Base-by-base conservation (phyloP, 2,888 invertebrate species). In the Eretmocerus hayati region DNA sequence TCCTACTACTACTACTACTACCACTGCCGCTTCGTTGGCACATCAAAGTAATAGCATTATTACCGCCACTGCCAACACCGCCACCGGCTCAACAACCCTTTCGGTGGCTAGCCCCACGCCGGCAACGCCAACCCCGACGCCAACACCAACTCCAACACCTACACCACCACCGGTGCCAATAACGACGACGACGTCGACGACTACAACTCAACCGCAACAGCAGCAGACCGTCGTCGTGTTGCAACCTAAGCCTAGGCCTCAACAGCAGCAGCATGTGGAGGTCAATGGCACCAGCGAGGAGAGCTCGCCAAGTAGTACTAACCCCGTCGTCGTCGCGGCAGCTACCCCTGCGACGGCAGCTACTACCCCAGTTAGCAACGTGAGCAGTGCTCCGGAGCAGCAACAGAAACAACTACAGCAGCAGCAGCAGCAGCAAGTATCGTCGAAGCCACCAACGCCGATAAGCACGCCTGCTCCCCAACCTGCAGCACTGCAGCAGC, bases 221-320 rank as follows among this genome's bases (percentile, higher is more conserved):
- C 54, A 50, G 19, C 49, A 42, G n/a, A n/a, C 63, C 66, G 56
- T 62, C 72, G 56, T 65, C 49, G 19, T n/a, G 6, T 33, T n/a
- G 42, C 42, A 21, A 20, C 20, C 16, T 18, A 23, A 21, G 42
- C 45, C 52, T 49, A 31, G 32, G 6, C 38, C 20, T 21, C 37
- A 30, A 41, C 55, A 54, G 32, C 56, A 47, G 46, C 57, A 58
- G 39, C 58, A 44, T 45, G 45, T 35, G 37, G 37, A 11, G 11
- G 39, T 38, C 38, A 46, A 42, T 30, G 41, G 50, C 21, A 37
- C 41, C n/a, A 20, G 31, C 33, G 21, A 11, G 35, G 38, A n/a
- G n/a, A n/a, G n/a, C n/a, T n/a, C n/a, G 22, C 21, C 31, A 31
- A 31, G 30, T 30, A 30, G 30, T 11, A 30, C 8, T 11, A 30